Percentiles rank a stretch among this genome's conserved stretches.
Evolutionary conservation across 1,140 invertebrate species (phyloP).

Genomic region (Augochlora pura): DNA sequence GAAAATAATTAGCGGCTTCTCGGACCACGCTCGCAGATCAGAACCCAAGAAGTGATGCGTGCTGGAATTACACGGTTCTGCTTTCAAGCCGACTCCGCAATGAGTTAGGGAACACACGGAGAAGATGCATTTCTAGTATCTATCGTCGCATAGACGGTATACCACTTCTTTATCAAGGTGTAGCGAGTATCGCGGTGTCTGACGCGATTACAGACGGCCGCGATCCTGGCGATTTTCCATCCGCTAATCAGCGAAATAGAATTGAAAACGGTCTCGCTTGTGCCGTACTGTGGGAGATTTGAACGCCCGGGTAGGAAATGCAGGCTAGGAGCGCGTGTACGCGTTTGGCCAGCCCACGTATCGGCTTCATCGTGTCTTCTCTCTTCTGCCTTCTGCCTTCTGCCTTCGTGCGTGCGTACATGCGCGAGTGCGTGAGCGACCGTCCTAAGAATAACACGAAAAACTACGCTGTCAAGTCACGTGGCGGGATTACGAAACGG

Average conservation of each 20-base stretch:
- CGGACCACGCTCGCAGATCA: background rate
- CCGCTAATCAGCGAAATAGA: background rate
- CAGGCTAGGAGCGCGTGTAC: conserved; percentile 37
- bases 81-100: background rate
- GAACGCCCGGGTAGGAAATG: conserved; percentile 47
- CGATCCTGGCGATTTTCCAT: too few species aligned
- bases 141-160: background rate
- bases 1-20: background rate
- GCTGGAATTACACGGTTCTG: background rate
- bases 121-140: background rate
- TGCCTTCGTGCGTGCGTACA: conserved; percentile 1
- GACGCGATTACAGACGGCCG: too few species aligned
- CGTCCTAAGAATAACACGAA: background rate
- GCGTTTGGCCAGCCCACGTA: conserved; percentile 53
- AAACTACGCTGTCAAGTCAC: conserved; percentile 38
- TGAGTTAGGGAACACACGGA: background rate
- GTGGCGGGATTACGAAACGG: conserved; percentile 57
- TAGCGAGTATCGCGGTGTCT: too few species aligned
- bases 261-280: background rate
- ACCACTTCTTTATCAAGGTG: background rate
- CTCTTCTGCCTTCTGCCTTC: too few species aligned
- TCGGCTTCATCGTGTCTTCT: too few species aligned
- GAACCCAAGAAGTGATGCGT: background rate
- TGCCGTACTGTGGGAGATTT: conserved; percentile 51
- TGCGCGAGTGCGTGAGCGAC: background rate